Evolutionary conservation across 2,888 invertebrate species (phyloP).

Genomic region (Diadromus collaris): DNA sequence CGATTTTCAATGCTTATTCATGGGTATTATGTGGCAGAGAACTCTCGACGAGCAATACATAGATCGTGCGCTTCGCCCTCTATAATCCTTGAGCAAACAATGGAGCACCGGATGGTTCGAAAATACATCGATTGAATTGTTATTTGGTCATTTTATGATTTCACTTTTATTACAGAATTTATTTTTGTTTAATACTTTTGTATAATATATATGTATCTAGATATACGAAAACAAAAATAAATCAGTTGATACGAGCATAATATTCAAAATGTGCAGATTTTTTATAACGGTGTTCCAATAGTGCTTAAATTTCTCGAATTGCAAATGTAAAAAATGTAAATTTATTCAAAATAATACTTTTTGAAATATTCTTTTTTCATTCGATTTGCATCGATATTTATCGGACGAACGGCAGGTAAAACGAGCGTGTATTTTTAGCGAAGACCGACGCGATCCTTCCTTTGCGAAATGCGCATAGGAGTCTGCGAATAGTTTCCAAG

Average conservation of each 20-base stretch:
- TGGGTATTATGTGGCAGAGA: slow-evolving; percentile 24
- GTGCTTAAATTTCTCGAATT: too few relatives aligned
- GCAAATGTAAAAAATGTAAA: background rate
- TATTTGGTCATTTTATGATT: background rate
- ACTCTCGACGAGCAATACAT: slow-evolving; percentile 7
- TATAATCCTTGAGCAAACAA: slow-evolving; percentile 26
- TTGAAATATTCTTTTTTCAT: background rate
- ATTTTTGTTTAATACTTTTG: too few relatives aligned
- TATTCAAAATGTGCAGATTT: background rate
- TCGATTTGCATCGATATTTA: background rate
- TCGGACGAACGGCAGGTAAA: background rate
- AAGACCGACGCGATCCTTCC: background rate
- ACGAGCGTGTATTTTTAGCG: background rate
- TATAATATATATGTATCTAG: background rate
- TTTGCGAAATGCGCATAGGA: background rate
- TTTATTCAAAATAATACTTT: too few relatives aligned
- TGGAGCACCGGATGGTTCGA: slow-evolving; percentile 1
- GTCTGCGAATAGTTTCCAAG: background rate
- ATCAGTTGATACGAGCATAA: background rate
- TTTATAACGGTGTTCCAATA: background rate
- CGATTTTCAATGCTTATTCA: slow-evolving; percentile 29
- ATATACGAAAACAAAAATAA: background rate
- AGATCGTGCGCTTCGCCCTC: slow-evolving; percentile 9
- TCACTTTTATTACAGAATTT: background rate
- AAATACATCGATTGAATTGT: background rate